phyloP scores from a whole-genome alignment of 1,140 invertebrate genomes.

The Antheraea mylitta region DNA sequence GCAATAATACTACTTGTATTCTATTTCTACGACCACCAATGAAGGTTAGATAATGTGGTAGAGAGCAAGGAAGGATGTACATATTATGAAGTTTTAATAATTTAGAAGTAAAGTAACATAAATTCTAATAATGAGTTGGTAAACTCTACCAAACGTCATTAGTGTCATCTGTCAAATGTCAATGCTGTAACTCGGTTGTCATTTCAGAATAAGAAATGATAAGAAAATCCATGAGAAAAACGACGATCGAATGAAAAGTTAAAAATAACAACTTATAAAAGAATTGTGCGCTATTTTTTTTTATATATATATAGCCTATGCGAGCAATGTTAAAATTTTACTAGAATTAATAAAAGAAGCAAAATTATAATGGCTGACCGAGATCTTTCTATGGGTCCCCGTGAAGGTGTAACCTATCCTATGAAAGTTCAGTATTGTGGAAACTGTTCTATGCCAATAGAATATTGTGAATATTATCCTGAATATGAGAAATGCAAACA shows the following conservation, averaged over 20 bases:
- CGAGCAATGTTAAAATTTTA: conserved; percentile 33
- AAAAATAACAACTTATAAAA: neutral
- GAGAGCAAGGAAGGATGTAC: too few relatives aligned
- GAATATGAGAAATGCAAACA: conserved; percentile 98
- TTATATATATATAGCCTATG: neutral
- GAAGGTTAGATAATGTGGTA: too few relatives aligned
- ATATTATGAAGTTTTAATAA: too few relatives aligned
- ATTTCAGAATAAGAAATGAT: neutral
- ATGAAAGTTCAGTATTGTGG: conserved; percentile 95
- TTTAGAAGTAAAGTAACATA: too few relatives aligned
- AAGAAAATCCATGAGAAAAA: neutral
- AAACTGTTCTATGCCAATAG: conserved; percentile 95
- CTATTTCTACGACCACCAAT: too few relatives aligned
- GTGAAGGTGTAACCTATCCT: conserved; percentile 85
- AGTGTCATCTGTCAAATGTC: too few relatives aligned
- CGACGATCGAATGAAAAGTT: neutral
- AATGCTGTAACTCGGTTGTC: neutral
- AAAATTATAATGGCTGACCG: conserved; percentile 64
- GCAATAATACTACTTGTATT: too few relatives aligned
- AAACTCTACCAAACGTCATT: too few relatives aligned
- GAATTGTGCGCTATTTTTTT: neutral
- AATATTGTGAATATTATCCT: conserved; percentile 99
- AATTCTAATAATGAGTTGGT: too few relatives aligned
- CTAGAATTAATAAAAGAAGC: conserved; percentile 8
- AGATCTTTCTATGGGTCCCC: conserved; percentile 71